phyloP scores from a whole-genome alignment of 2,113 vertebrate species.

The Dolichallabes microphthalmus region DNA sequence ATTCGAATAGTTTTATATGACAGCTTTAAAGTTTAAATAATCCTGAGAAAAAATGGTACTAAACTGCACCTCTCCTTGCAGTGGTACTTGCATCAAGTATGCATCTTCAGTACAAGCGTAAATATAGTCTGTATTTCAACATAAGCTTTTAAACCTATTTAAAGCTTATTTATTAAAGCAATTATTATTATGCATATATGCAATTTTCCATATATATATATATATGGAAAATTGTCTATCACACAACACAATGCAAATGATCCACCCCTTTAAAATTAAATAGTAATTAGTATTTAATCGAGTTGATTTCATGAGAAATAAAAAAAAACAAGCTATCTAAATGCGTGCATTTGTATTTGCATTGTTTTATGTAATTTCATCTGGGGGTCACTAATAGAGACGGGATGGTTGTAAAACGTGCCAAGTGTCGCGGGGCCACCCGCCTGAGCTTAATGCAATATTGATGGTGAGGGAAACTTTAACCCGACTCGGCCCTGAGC shows the following conservation, averaged over 20 bases:
- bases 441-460: slow-evolving; percentile 71
- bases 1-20: not conserved
- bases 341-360: not conserved
- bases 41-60: not conserved
- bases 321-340: not conserved
- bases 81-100: not conserved
- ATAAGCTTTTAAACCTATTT: not conserved
- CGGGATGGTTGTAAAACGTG: slow-evolving; percentile 45
- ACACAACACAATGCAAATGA: not conserved
- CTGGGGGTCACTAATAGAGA: slow-evolving; percentile 40
- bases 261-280: not conserved
- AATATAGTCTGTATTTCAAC: not conserved
- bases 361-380: slow-evolving; percentile 13
- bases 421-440: slow-evolving; percentile 35
- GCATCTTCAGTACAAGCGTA: not conserved
- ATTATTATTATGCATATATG: no score
- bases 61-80: not conserved
- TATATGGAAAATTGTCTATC: no score
- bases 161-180: not conserved
- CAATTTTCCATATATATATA: no score
- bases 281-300: not conserved
- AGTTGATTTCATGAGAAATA: not conserved
- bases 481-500: slow-evolving; percentile 67
- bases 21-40: not conserved
- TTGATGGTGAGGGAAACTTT: slow-evolving; percentile 67